These are phyloP conservation scores for Psilopogon haemacephalus DNA, from an alignment of 2,113 vertebrate species.

Conservation along the genomic window DNA sequence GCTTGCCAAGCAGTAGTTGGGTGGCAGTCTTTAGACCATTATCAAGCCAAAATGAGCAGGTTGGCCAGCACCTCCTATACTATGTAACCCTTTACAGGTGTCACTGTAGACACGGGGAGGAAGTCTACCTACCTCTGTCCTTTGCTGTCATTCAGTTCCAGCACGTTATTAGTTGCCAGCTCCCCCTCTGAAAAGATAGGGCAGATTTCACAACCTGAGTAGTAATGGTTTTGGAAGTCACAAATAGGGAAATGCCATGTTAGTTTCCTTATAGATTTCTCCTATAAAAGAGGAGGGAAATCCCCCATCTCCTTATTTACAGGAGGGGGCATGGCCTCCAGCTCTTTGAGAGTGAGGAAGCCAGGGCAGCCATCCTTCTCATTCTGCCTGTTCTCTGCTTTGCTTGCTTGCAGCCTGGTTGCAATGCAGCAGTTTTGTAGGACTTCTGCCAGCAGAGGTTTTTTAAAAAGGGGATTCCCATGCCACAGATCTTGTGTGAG, in stretches of 20 bases:
- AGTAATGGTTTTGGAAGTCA: not conserved
- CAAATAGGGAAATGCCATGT: not conserved
- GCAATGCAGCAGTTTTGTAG: not conserved
- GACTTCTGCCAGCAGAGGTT: not conserved
- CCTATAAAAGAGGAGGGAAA: not conserved
- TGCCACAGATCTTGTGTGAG: not conserved
- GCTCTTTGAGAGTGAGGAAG: not conserved
- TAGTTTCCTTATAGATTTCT: not conserved
- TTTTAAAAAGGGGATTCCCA: not conserved
- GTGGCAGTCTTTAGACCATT: not conserved
- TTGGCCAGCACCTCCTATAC: not conserved
- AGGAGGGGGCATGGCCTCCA: not conserved
- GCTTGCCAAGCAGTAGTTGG: not conserved
- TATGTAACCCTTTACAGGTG: not conserved
- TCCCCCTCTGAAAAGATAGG: not conserved
- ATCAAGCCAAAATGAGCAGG: not conserved
- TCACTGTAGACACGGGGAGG: not conserved
- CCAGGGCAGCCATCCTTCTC: not conserved
- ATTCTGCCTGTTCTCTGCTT: not conserved
- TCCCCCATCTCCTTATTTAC: not conserved
- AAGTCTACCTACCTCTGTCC: not conserved
- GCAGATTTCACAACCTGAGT: not conserved
- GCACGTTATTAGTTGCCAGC: not conserved
- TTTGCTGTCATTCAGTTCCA: not conserved
- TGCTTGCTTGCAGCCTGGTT: not conserved